These are phyloP conservation scores for Selenia dentaria DNA, from an alignment of 2,888 invertebrate genomes.

Conservation along the genomic window DNA sequence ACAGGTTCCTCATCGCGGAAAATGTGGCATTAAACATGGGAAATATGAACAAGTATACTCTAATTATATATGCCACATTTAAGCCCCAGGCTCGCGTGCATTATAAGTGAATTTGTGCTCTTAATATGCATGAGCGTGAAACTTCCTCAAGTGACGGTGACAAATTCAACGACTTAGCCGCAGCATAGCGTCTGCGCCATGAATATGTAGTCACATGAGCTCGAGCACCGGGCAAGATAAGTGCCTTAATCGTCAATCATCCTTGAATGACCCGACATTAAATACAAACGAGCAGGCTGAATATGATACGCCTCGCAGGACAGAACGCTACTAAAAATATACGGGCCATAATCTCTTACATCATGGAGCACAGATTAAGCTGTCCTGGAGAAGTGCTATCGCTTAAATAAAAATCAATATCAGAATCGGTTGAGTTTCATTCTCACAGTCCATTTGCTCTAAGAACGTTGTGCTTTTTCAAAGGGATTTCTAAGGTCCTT, in stretches of 20 bases:
- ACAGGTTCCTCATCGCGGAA: conserved; percentile 12
- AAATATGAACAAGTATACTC: conserved; percentile 54
- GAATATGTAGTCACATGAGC: conserved; percentile 66
- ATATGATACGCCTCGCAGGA: conserved; percentile 31
- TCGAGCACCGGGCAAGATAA: conserved; percentile 48
- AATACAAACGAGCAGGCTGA: conserved; percentile 30
- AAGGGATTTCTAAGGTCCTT: conserved; percentile 74
- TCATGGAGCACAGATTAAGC: conserved; percentile 52
- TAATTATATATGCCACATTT: conserved; percentile 61
- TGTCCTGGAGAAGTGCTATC: conserved; percentile 48
- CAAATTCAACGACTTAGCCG: conserved; percentile 64
- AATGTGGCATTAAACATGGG: conserved; percentile 44
- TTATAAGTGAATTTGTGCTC: conserved; percentile 76
- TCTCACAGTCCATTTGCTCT: conserved; percentile 81
- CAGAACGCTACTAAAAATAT: conserved; percentile 37
- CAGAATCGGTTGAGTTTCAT: conserved; percentile 74
- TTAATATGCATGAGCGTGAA: conserved; percentile 75
- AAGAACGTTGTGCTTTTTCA: conserved; percentile 75
- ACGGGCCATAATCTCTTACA: conserved; percentile 39
- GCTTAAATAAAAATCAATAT: conserved; percentile 81
- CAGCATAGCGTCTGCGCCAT: conserved; percentile 55
- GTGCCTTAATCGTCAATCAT: conserved; percentile 40
- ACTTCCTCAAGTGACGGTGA: conserved; percentile 64
- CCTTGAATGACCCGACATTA: conserved; percentile 37
- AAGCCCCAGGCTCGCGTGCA: conserved; percentile 53